Base-by-base conservation (phyloP, 2,888 invertebrate species). In the Metalampra italica region DNA sequence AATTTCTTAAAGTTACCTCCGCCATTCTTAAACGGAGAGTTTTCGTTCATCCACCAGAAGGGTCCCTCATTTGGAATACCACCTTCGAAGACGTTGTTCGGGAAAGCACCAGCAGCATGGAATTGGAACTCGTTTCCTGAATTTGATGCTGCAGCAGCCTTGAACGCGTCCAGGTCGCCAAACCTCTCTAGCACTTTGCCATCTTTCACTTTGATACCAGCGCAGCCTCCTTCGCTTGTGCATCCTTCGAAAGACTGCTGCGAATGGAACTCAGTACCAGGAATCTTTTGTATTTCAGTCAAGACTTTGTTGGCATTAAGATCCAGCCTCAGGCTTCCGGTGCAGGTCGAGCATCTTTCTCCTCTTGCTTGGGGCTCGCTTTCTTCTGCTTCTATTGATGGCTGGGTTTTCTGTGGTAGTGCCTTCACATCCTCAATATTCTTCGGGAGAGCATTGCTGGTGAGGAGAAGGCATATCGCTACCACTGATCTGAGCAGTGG, bases 11-110 rank as follows among this genome's bases (percentile, higher is more conserved):
- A 81, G 46, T 64, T 74, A 0, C 70, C 76, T 15, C 75, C 73
- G 2, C 62, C 75, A 45, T 78, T 82, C 60, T 91, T 91, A 68
- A 93, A 90, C 0, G 92, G 92, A 0, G 91, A 91, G 56, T 92
- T 78, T 29, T 90, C 77, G 52, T 84, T 84, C 84, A 91, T 90
- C 92, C 92, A 92, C 92, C 92, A 92, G 71, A 88, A 92, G 0
- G 89, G 89, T 12, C 74, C 78, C n/a, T 75, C 75, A 3, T 68
- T 71, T 0, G 77, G 68, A 0, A 75, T 57, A 1, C 66, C 75
- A 3, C 75, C 78, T 53, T 83, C 79, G 0, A 84, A 72, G 0
- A 78, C 68, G 4, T 68, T 68, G 5, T 68, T 68, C 1, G 68
- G 75, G 11, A 76, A 64, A 3, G 62, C 64, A 0, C 78, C 83